Evolutionary conservation across 2,113 vertebrate genomes (phyloP).

Genomic region (Poeciliopsis prolifica): DNA sequence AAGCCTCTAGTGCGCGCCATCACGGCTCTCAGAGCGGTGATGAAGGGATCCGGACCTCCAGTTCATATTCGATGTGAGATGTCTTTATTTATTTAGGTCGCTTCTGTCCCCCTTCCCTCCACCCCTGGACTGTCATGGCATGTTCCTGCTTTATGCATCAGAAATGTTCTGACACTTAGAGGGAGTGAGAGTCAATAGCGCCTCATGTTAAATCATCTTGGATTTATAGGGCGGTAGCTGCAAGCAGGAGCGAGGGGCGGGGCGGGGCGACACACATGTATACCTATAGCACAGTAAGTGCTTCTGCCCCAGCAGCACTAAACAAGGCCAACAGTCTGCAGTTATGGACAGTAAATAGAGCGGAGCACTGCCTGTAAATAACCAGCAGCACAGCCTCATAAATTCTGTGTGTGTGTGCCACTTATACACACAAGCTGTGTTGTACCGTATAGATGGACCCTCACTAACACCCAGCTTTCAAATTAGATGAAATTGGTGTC

Average conservation of each 20-base stretch:
- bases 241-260: not conserved
- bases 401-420: conserved; percentile 39
- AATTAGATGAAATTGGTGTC: no score
- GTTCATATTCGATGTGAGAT: conserved; percentile 47
- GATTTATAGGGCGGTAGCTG: conserved; percentile 47
- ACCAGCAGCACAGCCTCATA: conserved; percentile 57
- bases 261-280: not conserved
- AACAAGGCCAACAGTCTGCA: conserved; percentile 67
- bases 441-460: not conserved
- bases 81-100: conserved; percentile 2
- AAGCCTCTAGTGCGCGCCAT: conserved; percentile 15
- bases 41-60: conserved; percentile 19
- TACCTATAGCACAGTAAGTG: conserved; percentile 43
- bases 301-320: conserved; percentile 54
- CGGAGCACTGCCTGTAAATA: conserved; percentile 70
- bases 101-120: not conserved
- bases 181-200: conserved; percentile 42
- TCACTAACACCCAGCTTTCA: no score
- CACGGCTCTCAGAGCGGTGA: conserved; percentile 29
- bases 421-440: conserved; percentile 9
- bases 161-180: conserved; percentile 21
- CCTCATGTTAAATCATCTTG: conserved; percentile 48
- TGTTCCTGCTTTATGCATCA: conserved; percentile 19
- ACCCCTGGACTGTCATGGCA: not conserved
- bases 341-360: conserved; percentile 74